phyloP scores from a whole-genome alignment of 1,140 invertebrate genomes.

The Lordiphosa mommai region DNA sequence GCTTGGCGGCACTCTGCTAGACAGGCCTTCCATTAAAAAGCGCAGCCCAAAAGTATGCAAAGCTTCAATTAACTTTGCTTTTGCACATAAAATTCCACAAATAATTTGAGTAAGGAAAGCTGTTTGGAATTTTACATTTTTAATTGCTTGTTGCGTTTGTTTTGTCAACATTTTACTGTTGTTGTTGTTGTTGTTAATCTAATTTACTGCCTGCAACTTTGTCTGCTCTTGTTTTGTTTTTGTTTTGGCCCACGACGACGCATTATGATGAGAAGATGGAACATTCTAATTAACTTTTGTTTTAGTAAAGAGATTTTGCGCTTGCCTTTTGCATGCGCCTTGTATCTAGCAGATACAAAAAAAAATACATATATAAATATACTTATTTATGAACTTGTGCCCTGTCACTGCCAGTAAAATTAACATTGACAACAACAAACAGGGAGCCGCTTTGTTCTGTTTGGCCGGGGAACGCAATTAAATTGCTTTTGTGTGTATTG shows the following conservation, averaged over 20 bases:
- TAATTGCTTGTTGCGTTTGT: conserved; percentile 69
- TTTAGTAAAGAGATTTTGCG: conserved; percentile 56
- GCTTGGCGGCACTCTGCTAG: too few relatives aligned
- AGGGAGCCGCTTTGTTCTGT: conserved; percentile 33
- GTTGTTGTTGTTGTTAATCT: conserved; percentile 63
- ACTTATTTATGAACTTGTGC: conserved; percentile 75
- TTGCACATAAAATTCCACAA: conserved; percentile 42
- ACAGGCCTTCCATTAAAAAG: too few relatives aligned
- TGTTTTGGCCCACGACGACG: conserved; percentile 27
- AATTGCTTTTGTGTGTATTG: conserved; percentile 54
- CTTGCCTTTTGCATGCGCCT: conserved; percentile 52
- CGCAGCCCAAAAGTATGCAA: conserved; percentile 31
- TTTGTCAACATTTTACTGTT: conserved; percentile 49
- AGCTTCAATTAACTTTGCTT: conserved; percentile 45
- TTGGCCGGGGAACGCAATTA: conserved; percentile 54
- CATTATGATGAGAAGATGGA: conserved; percentile 58
- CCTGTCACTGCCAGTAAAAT: conserved; percentile 42
- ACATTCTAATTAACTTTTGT: conserved; percentile 77
- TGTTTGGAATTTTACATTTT: conserved; percentile 61
- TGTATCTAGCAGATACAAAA: conserved; percentile 57
- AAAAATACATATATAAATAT: conserved; percentile 41
- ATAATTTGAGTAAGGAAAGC: conserved; percentile 30
- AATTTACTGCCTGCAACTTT: conserved; percentile 76
- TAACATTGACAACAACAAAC: conserved; percentile 64
- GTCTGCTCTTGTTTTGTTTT: conserved; percentile 40